Base-by-base conservation (phyloP, 1,140 invertebrate species). In the Caenorhabditis tropicalis region DNA sequence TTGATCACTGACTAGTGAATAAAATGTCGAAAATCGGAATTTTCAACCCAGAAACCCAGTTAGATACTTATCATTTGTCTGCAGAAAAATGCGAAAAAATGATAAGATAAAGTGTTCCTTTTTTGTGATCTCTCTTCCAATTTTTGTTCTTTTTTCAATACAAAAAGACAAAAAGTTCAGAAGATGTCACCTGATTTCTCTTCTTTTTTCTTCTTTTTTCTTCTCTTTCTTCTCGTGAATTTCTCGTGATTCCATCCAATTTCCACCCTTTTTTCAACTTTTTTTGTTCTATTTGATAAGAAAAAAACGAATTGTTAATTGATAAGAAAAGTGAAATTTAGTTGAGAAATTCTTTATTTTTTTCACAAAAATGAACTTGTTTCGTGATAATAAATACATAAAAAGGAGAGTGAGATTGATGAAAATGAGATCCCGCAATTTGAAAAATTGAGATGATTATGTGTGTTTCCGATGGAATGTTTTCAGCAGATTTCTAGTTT, bases 141-240 rank as follows among this genome's bases (percentile, higher is more conserved):
- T 7, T n/a, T 51, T n/a, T n/a, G 49, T 51, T 51, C 49, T n/a
- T n/a, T n/a, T n/a, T 1, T n/a, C 7, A 29, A 27, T 4, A 31
- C 6, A 60, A 60, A 60, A 19, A 60, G 29, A 60, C 56, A 60
- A 60, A 60, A 60, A 31, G 56, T 60, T 60, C 56, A 60, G 31
- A 60, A 60, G 56, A 19, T 60, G 56, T 60, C 56, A 60, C 56
- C 56, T 60, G 56, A 60, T 60, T 21, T 21, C 27, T 29, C 31
- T 27, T 9, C n/a, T 60, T 29, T 29, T 24, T 7, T n/a, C 21
- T 60, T 60, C n/a, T n/a, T n/a, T n/a, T n/a, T n/a, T n/a, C n/a
- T n/a, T n/a, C n/a, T n/a, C n/a, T n/a, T n/a, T n/a, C 29, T 60
- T 60, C 56, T 60, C 56, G 27, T 60, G 56, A 27, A 60, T 29